Evolutionary conservation across 2,797 vertebrate genomes (phyloP), one percentile per base, ranked within the genome.

Genomic region (Spatula versicolor): DNA sequence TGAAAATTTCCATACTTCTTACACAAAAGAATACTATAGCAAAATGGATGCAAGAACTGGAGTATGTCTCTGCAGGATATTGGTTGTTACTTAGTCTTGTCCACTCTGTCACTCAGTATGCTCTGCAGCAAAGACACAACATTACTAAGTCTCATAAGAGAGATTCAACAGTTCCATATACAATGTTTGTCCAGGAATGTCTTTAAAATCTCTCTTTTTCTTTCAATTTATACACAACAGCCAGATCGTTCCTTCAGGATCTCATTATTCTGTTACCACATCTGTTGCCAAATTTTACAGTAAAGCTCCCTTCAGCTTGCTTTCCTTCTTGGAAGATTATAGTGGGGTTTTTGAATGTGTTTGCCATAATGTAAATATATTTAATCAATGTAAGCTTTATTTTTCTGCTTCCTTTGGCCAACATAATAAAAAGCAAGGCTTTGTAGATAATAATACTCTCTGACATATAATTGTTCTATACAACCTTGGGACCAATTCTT

Each of bases 401-500:
- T 90, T 79, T 74, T 71, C 77, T 73, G 33, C 63, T 91, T 88
- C 56, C 71, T 91, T 88, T 60, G 72, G 83, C 71, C 87, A 54
- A 54, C 26, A 77, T 39, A 46, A 82, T 68, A 88, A 90, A 79
- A 79, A 86, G 28, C 21, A 60, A 76, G 30, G 33, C 74, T 89
- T 69, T 92, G 71, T 77, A 94, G 86, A 86, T 90, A 84, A 96
- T 85, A 90, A 90, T 92, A 74, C 30, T 41, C 33, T 46, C 68
- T 74, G 48, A 71, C 50, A 20, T 64, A 10, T 33, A 68, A 15
- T 56, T 94, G 85, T 88, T 41, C 83, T 30, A 22, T 35, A 35
- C 5, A 94, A 37, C 20, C 45, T 74, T 84, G 56, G 63, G 60
- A 82, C 92, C 60, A 82, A 21, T 71, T n/a, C 54, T 58, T 76